Conservation (phyloP, 2,113 vertebrate species). For the Isurus oxyrinchus region DNA sequence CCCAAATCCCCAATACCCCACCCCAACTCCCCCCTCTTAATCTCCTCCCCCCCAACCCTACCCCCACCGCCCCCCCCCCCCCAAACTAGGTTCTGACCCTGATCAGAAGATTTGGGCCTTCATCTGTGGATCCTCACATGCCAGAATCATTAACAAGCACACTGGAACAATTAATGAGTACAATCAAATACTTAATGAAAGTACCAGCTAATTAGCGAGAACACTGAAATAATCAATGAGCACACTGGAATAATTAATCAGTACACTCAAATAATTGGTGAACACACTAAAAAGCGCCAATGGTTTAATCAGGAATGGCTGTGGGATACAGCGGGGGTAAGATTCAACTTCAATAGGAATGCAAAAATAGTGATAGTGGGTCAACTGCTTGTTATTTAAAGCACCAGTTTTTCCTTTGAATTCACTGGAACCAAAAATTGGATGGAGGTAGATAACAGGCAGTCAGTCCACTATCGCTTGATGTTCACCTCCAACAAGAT, state of each 20-base stretch:
- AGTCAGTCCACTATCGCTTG: background rate
- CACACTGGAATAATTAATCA: background rate
- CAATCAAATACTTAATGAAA: background rate
- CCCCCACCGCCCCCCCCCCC: no score
- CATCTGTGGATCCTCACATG: background rate
- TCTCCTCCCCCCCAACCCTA: no score
- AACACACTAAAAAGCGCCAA: background rate
- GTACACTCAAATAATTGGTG: background rate
- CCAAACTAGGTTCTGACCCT: no score
- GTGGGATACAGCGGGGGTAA: background rate
- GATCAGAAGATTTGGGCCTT: no score
- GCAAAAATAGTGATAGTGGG: background rate
- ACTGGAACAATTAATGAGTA: background rate
- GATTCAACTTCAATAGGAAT: background rate
- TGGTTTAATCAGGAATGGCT: background rate
- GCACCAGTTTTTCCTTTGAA: background rate
- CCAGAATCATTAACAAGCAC: background rate
- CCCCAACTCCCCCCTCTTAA: no score
- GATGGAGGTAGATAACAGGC: background rate
- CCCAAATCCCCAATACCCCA: no score
- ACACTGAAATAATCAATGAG: background rate
- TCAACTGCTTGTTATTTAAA: background rate
- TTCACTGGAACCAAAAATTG: background rate
- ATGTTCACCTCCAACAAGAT: background rate
- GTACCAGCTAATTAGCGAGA: background rate